Evolutionary conservation across 2,113 vertebrate genomes (phyloP).

Genomic region (Microcebus murinus): DNA sequence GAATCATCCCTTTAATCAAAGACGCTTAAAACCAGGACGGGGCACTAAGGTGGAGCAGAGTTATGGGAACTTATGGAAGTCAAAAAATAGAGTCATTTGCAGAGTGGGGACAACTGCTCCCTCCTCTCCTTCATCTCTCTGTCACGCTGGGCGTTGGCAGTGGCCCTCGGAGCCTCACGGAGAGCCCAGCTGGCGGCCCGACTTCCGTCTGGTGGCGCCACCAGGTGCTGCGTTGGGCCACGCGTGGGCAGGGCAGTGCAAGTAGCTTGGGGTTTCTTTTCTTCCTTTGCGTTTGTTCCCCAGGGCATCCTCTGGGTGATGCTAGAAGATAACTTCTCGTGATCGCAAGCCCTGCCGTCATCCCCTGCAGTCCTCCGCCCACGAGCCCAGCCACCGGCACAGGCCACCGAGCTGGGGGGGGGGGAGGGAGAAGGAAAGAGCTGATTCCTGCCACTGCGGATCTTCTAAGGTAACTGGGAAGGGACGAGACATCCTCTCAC

Average conservation of each 20-base stretch:
- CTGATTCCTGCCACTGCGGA: not conserved
- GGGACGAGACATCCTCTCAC: not conserved
- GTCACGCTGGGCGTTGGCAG: not conserved
- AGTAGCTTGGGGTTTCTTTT: not conserved
- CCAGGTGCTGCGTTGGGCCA: not conserved
- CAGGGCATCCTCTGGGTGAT: slow-evolving; percentile 74
- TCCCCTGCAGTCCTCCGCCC: not conserved
- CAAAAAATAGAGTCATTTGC: not conserved
- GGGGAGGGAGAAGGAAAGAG: not conserved
- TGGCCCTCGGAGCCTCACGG: not conserved
- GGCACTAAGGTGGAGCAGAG: not conserved
- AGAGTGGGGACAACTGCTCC: not conserved
- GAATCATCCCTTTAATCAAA: slow-evolving; percentile 42
- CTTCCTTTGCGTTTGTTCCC: slow-evolving; percentile 41
- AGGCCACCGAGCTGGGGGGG: not conserved
- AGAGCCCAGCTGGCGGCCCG: not conserved
- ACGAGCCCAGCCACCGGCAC: not conserved
- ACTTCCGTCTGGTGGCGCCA: not conserved
- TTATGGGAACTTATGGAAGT: not conserved
- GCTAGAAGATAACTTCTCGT: slow-evolving; percentile 73
- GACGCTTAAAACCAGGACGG: not conserved
- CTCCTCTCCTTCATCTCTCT: not conserved
- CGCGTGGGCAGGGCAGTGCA: not conserved
- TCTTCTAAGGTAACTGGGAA: slow-evolving; percentile 3
- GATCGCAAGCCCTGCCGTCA: not conserved